Base-by-base conservation (phyloP, 2,113 vertebrate species). In the Podiceps cristatus region DNA sequence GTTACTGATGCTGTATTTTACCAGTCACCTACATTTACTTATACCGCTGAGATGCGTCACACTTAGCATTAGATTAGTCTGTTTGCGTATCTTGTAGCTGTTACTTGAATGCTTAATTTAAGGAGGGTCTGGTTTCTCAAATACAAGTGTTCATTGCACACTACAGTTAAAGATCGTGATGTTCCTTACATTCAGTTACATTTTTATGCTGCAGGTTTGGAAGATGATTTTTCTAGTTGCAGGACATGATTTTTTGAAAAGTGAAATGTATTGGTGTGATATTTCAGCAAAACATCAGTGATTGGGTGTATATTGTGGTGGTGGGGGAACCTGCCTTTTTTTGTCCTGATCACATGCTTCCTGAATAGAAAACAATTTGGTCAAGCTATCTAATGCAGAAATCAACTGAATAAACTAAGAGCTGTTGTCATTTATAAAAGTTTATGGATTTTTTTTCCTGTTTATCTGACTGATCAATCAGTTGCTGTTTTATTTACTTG, bases 401-500 rank as follows among this genome's bases (percentile, higher is more conserved):
- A 18, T 47, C 0, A 1, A 47, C 29, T n/a, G 35, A 80, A 50
- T 66, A 64, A 91, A 50, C 33, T 28, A 79, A 78, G 52, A 77
- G 13, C 47, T 60, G 27, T 68, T 87, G 68, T 25, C 11, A 53
- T 47, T 64, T 90, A 35, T 55, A 58, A 85, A 88, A 71, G 35
- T 35, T 59, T 28, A 42, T 67, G 42, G 49, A 3, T 80, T 22
- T 35, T 85, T 66, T 94, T 86, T 95, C 53, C 90, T 60, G n/a
- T 89, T 97, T 91, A 85, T 87, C 83, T 96, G 58, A 75, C 45
- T 94, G 95, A 92, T 80, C 78, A 49, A 24, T 96, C 3, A 3
- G 53, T 77, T 53, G 55, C 40, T 88, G 8, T 90, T 97, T 95
- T 93, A 84, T 96, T 94, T 96, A 68, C 58, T 93, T 69, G 44